Percentiles rank a stretch among this genome's conserved stretches.
phyloP scores from a whole-genome alignment of 1,140 invertebrate species.

The Drosophila pruinosa region DNA sequence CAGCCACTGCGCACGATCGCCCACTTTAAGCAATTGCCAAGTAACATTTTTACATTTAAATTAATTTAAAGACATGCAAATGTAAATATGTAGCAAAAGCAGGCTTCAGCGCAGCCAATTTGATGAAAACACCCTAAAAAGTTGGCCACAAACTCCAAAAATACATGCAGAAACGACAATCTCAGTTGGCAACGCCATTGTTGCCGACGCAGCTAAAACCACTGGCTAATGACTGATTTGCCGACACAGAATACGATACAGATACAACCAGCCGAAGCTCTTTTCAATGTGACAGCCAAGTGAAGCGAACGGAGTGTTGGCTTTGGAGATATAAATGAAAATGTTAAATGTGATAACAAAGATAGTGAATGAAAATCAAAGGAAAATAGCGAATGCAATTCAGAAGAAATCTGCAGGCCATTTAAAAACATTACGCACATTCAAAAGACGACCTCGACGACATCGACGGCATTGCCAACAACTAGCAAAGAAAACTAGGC shows the following conservation, averaged over 20 bases:
- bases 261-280: neutral
- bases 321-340: neutral
- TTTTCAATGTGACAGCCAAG: neutral
- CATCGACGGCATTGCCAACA: conserved; percentile 17
- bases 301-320: no score
- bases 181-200: no score
- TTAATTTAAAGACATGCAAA: neutral
- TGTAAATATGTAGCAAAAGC: no score
- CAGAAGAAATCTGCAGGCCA: neutral
- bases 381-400: neutral
- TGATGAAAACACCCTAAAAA: no score
- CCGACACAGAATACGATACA: no score
- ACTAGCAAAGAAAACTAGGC: neutral
- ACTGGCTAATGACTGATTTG: no score
- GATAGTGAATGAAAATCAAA: neutral
- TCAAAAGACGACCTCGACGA: no score
- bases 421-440: neutral
- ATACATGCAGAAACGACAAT: no score
- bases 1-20: conserved; percentile 2
- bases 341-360: neutral
- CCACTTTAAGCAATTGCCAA: neutral
- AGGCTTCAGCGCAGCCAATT: no score
- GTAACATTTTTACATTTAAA: no score
- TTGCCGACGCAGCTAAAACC: no score
- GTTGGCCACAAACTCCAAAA: no score